These are phyloP conservation scores for Petrocephalus sullivani DNA, from an alignment of 2,797 vertebrate species.

Conservation along the genomic window DNA sequence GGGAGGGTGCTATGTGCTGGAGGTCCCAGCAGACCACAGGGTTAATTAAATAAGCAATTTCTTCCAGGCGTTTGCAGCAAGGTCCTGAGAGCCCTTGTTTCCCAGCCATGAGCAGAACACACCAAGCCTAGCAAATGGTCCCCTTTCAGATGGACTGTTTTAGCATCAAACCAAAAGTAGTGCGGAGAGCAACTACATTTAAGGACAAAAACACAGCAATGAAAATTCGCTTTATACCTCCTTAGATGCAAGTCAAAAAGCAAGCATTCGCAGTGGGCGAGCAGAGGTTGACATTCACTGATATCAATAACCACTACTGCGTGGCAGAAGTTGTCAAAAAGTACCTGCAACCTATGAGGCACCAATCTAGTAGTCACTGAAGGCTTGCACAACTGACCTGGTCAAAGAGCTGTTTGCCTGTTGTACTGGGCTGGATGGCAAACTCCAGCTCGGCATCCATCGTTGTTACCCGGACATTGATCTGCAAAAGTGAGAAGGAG, in stretches of 20 bases:
- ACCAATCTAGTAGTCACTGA: neutral
- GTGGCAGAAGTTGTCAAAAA: neutral
- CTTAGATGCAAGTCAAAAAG: neutral
- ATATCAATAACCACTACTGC: neutral
- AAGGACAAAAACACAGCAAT: neutral
- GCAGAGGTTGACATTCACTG: neutral
- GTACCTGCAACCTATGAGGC: neutral
- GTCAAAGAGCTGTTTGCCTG: constrained; percentile 91
- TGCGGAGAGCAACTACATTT: neutral
- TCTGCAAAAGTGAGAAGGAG: constrained; percentile 52
- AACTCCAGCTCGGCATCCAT: constrained; percentile 98
- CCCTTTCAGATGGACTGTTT: neutral
- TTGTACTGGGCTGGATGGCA: constrained; percentile 87
- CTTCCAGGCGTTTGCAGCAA: neutral
- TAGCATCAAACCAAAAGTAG: neutral
- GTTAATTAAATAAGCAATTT: neutral
- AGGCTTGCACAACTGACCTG: constrained; percentile 68
- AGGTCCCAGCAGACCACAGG: neutral
- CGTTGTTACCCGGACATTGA: constrained; percentile 89
- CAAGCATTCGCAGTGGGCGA: neutral
- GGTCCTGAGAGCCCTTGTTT: neutral
- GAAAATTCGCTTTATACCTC: neutral
- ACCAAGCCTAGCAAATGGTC: neutral
- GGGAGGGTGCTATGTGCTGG: neutral
- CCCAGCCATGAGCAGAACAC: neutral